Evolutionary conservation across 2,113 vertebrate genomes (phyloP), one percentile per base, ranked within the genome.

Genomic region (Gyps fulvus): DNA sequence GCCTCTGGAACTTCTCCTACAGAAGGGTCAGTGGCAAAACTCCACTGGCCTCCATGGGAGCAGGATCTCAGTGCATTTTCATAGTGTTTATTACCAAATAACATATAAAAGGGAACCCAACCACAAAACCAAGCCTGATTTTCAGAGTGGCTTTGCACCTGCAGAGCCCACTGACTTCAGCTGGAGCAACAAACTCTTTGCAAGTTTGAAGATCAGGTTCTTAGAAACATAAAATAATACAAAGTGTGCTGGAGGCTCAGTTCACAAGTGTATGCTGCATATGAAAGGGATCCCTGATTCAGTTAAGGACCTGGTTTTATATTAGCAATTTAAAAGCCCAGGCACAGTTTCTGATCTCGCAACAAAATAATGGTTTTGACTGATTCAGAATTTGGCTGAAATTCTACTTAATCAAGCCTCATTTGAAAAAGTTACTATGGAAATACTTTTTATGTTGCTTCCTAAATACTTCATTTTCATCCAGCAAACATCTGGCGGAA

Each of bases 101-200:
- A 93, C 31, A 20, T 69, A 61, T 78, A 76, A 87, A 83, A 82
- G 27, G 20, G 50, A 93, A 74, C 59, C 16, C 63, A 93, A 83
- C 73, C 86, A 89, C 94, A 93, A 90, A 61, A 93, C 27, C 67
- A 83, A 93, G 67, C 17, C 9, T 9, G 42, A 93, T 92, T 92
- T 93, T 89, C 86, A 81, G 50, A 90, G 52, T 57, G 67, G 50
- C 77, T 96, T 89, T 95, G 92, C 92, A 94, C 95, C 95, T 97
- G 94, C 92, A 95, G 65, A 78, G 47, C 69, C 63, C 77, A 49
- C 80, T 90, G 25, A 72, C 69, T 94, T 95, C 88, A 96, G 71
- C 43, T 92, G 69, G 18, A 93, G 63, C 50, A 96, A 80, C 66
- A 81, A 83, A 73, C 29, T 72, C 52, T 81, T 49, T 21, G 32